phyloP scores from a whole-genome alignment of 2,888 invertebrate species.

The Acanthococcus lagerstroemiae region DNA sequence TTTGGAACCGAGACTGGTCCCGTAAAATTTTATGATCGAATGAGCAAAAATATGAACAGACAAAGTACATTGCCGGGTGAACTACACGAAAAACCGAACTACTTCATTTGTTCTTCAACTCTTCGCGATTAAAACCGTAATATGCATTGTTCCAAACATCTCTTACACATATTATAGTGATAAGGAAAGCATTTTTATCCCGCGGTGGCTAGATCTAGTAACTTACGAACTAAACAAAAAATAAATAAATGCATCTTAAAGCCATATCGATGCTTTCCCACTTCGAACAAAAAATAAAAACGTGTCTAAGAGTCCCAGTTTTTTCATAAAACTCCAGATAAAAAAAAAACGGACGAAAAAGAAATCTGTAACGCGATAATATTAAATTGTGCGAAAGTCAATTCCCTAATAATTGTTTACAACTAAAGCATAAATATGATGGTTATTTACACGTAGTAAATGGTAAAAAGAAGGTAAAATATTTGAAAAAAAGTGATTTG shows the following conservation, averaged over 20 bases:
- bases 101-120: background rate
- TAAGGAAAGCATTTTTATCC: too few species aligned
- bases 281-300: background rate
- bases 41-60: background rate
- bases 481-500: too few species aligned
- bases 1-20: too few species aligned
- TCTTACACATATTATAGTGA: too few species aligned
- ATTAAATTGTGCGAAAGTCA: background rate
- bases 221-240: background rate
- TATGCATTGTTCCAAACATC: too few species aligned
- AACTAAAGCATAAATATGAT: background rate
- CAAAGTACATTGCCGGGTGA: background rate
- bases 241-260: constrained; percentile 24
- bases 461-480: too few species aligned
- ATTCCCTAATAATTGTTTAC: background rate
- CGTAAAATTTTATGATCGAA: too few species aligned
- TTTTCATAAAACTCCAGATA: background rate
- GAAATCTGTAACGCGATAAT: background rate
- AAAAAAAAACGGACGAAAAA: background rate
- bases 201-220: too few species aligned
- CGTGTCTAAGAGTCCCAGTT: background rate
- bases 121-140: too few species aligned
- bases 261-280: constrained; percentile 18
- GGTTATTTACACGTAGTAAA: background rate
- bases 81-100: background rate